Percentiles rank a stretch among this genome's conserved stretches.
Conservation (phyloP, 1,140 invertebrate species). For the Diachasma alloeum region DNA sequence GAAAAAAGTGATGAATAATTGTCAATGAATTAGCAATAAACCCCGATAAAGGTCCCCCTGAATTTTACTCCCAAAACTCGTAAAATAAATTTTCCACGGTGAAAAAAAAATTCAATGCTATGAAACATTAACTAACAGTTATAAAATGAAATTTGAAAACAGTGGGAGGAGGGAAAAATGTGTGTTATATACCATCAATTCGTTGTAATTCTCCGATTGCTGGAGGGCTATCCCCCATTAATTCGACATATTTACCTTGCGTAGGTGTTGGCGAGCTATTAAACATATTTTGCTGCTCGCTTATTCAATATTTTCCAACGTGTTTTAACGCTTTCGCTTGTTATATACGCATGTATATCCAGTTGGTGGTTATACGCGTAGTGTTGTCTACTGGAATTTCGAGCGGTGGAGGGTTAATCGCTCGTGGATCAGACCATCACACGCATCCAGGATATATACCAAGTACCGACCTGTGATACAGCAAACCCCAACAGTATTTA, state of each 20-base stretch:
- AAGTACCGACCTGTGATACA: background rate
- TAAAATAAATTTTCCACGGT: background rate
- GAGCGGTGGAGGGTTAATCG: conserved; percentile 22
- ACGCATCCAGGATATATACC: background rate
- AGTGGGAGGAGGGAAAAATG: background rate
- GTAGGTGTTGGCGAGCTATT: conserved; percentile 9
- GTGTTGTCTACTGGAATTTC: conserved; percentile 12
- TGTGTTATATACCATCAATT: background rate
- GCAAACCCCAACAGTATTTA: background rate
- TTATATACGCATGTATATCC: background rate
- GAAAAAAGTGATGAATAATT: background rate
- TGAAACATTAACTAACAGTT: conserved; percentile 12
- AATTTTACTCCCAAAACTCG: background rate
- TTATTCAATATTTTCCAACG: conserved; percentile 10
- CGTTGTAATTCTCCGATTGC: conserved; percentile 5
- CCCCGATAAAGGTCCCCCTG: background rate
- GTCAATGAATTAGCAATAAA: background rate
- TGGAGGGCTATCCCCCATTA: background rate
- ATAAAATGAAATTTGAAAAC: conserved; percentile 11
- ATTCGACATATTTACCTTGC: conserved; percentile 7
- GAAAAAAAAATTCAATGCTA: background rate
- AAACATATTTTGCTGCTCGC: conserved; percentile 4
- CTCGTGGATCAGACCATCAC: conserved; percentile 19
- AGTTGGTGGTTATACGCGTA: background rate
- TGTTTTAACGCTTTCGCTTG: background rate